These are phyloP conservation scores for Aradophagus sp. DNA, from an alignment of 1,140 invertebrate species.

Conservation along the genomic window DNA sequence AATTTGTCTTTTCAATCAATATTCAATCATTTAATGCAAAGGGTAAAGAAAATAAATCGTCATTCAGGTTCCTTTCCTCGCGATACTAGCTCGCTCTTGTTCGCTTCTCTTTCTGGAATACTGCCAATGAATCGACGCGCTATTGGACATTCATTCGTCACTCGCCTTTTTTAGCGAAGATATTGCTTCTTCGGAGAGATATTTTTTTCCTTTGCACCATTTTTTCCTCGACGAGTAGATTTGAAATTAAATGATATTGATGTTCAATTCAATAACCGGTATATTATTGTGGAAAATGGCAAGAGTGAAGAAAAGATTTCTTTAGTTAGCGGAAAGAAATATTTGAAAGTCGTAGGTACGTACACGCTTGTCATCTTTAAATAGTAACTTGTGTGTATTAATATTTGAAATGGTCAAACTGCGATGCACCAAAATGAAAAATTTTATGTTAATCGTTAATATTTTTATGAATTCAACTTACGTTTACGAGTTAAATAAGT, in stretches of 20 bases:
- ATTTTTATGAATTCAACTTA: too few relatives aligned
- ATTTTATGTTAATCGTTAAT: too few relatives aligned
- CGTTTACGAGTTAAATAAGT: too few relatives aligned
- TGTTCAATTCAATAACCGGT: constrained; percentile 24
- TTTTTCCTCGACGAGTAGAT: too few relatives aligned
- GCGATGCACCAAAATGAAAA: too few relatives aligned
- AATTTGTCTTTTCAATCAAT: constrained; percentile 7
- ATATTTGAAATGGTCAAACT: too few relatives aligned
- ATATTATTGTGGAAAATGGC: too few relatives aligned
- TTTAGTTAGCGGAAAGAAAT: too few relatives aligned
- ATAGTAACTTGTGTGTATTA: too few relatives aligned
- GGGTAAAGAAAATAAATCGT: constrained; percentile 16
- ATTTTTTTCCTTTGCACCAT: constrained; percentile 10
- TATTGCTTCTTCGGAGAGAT: constrained; percentile 16
- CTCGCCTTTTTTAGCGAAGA: constrained; percentile 26
- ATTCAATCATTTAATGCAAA: constrained; percentile 26
- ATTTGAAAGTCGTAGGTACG: too few relatives aligned
- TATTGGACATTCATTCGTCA: constrained; percentile 46
- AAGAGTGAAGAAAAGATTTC: too few relatives aligned
- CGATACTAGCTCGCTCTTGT: constrained; percentile 2
- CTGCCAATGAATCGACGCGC: constrained; percentile 30
- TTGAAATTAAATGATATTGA: constrained; percentile 36
- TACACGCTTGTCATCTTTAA: too few relatives aligned
- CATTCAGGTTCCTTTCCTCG: constrained; percentile 11
- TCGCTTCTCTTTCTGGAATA: constrained; percentile 16